Percentiles rank a stretch among this genome's conserved stretches.
Conservation (phyloP, 2,113 vertebrate species). For the Hydrolagus affinis region DNA sequence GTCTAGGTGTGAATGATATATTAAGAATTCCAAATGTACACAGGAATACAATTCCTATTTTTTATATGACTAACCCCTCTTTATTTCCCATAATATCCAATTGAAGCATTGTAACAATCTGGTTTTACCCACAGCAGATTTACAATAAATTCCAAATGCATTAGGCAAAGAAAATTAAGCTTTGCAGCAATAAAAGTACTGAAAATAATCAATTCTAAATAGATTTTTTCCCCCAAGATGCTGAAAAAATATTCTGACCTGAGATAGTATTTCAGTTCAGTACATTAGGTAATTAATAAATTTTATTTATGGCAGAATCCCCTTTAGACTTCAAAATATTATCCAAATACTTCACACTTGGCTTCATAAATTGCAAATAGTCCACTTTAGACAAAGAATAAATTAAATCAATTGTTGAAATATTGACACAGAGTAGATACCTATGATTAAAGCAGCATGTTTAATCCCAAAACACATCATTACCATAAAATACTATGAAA, state of each 20-base stretch:
- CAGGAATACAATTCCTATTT: neutral
- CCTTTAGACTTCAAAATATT: no score
- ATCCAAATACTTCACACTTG: neutral
- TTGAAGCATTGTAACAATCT: neutral
- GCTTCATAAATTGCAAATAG: neutral
- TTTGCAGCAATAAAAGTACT: neutral
- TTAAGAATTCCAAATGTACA: neutral
- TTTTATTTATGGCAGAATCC: neutral
- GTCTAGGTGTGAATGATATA: neutral
- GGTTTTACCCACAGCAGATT: neutral
- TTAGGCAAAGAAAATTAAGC: slow-evolving; percentile 1
- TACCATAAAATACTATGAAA: neutral
- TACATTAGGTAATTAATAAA: slow-evolving; percentile 21
- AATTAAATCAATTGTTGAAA: neutral
- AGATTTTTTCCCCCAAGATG: slow-evolving; percentile 1
- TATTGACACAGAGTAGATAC: neutral
- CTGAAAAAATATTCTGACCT: neutral
- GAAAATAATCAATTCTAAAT: slow-evolving; percentile 29
- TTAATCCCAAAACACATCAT: neutral
- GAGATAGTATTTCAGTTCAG: neutral
- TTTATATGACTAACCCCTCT: slow-evolving; percentile 11
- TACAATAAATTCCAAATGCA: neutral
- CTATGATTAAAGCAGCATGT: neutral
- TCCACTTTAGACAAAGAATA: neutral
- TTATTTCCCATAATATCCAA: neutral